A percentile compares a stretch with the other conserved stretches of the same genome.
Conservation (phyloP, 2,888 invertebrate genomes). For the Sarcophaga variegata region DNA sequence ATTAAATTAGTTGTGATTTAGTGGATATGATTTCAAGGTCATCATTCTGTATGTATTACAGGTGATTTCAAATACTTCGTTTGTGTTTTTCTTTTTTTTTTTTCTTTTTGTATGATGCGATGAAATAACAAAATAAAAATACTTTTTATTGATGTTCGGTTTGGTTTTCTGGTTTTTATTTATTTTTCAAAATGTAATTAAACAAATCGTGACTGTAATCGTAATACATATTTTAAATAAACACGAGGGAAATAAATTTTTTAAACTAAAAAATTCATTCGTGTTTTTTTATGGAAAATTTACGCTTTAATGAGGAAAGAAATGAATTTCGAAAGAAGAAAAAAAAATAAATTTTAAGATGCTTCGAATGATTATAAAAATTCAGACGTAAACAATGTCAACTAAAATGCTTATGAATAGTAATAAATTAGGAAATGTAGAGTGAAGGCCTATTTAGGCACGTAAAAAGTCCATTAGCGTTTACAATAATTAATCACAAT, state of each 20-base stretch:
- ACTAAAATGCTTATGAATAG: no score
- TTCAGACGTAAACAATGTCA: no score
- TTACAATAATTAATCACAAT: no score
- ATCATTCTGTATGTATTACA: neutral
- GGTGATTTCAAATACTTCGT: neutral
- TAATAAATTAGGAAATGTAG: no score
- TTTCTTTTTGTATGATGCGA: neutral
- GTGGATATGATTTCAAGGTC: constrained; percentile 4
- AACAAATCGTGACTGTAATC: constrained; percentile 12
- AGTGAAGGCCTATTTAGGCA: no score
- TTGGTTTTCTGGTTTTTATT: neutral
- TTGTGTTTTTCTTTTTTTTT: neutral
- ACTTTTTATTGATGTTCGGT: neutral
- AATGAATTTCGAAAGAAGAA: no score
- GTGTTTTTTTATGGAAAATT: no score
- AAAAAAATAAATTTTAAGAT: no score
- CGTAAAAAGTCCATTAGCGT: no score
- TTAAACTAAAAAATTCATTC: no score
- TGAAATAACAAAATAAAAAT: neutral
- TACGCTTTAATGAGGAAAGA: no score
- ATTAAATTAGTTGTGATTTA: constrained; percentile 49
- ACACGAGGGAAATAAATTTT: neutral
- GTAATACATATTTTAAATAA: neutral
- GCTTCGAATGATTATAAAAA: no score
- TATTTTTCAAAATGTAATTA: neutral